These are phyloP conservation scores for Drosophila busckii DNA, from an alignment of 1,140 invertebrate species.

Conservation along the genomic window DNA sequence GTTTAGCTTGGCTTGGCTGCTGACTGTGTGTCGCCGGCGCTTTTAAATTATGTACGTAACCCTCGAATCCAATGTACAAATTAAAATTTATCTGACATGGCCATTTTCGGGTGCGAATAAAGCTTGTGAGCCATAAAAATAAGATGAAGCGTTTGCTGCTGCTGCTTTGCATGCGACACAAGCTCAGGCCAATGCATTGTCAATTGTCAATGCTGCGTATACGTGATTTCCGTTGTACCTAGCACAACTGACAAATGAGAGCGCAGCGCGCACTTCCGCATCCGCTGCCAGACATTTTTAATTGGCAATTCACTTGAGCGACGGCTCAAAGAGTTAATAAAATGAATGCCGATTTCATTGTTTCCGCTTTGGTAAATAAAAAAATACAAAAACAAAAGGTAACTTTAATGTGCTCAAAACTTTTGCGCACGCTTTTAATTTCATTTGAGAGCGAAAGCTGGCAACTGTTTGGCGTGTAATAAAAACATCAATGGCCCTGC, in stretches of 20 bases:
- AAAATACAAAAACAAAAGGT: too few species aligned
- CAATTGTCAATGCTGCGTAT: neutral
- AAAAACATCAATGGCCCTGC: slow-evolving; percentile 55
- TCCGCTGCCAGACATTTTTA: slow-evolving; percentile 34
- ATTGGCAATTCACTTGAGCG: slow-evolving; percentile 45
- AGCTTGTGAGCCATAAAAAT: slow-evolving; percentile 46
- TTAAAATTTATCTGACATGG: slow-evolving; percentile 64
- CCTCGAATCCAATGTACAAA: slow-evolving; percentile 32
- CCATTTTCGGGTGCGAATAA: slow-evolving; percentile 30
- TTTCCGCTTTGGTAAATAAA: slow-evolving; percentile 29
- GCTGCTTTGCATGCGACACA: slow-evolving; percentile 18
- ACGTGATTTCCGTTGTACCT: slow-evolving; percentile 16
- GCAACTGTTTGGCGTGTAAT: slow-evolving; percentile 60
- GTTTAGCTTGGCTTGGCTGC: too few species aligned
- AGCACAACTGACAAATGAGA: slow-evolving; percentile 21
- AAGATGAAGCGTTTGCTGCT: slow-evolving; percentile 31
- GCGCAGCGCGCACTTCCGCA: slow-evolving; percentile 2
- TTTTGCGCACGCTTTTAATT: slow-evolving; percentile 59
- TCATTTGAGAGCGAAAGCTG: slow-evolving; percentile 35
- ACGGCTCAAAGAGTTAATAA: slow-evolving; percentile 54
- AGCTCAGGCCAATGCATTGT: slow-evolving; percentile 2
- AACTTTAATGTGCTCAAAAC: slow-evolving; percentile 44
- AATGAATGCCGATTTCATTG: slow-evolving; percentile 50
- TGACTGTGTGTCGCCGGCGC: slow-evolving; percentile 43
- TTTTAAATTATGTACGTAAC: slow-evolving; percentile 60